Evolutionary conservation across 2,113 vertebrate genomes (phyloP).

Genomic region (Passer montanus): DNA sequence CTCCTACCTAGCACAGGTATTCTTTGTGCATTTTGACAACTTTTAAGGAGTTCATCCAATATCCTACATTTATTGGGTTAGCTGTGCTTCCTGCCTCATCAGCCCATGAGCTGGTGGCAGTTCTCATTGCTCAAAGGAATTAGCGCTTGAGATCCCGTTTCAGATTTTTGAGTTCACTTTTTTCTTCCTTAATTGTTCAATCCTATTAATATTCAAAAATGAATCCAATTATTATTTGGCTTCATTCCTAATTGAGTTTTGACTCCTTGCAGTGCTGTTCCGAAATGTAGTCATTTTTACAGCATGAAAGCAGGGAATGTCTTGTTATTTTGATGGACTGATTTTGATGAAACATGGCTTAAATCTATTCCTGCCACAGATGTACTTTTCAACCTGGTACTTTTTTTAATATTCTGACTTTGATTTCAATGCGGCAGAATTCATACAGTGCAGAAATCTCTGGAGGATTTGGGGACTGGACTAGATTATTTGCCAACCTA

Average conservation of each 20-base stretch:
- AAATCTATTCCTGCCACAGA: neutral
- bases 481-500: neutral
- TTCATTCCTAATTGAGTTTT: conserved; percentile 16
- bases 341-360: conserved; percentile 3
- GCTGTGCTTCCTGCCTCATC: neutral
- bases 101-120: neutral
- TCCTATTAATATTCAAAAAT: neutral
- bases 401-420: conserved; percentile 38
- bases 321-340: neutral
- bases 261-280: neutral
- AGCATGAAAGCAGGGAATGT: neutral
- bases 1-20: neutral
- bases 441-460: neutral
- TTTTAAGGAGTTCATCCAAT: neutral
- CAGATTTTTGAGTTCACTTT: neutral
- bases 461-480: neutral
- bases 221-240: conserved; percentile 8
- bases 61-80: neutral
- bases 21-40: neutral
- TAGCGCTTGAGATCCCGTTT: neutral
- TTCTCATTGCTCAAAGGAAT: neutral
- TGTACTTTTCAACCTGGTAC: neutral
- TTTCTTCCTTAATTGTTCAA: neutral
- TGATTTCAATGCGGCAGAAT: neutral
- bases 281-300: neutral